Evolutionary conservation across 1,140 invertebrate genomes (phyloP), one percentile per base, ranked within the genome.

Genomic region (Euglossa dilemma): DNA sequence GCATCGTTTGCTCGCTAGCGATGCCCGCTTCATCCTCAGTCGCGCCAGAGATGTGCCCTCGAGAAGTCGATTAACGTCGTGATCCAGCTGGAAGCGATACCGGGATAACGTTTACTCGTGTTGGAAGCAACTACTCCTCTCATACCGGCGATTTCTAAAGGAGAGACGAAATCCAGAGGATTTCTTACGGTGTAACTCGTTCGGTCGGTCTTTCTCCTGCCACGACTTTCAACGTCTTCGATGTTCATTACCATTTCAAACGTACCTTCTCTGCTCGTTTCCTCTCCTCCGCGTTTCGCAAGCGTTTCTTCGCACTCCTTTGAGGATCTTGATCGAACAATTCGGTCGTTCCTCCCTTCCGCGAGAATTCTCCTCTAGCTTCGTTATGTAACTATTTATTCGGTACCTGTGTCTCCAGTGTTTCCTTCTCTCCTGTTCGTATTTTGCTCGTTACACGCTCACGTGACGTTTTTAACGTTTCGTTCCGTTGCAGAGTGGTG

Each of bases 21-120:
- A 90, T 85, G 85, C 76, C 84, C 70, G 81, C 75, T 73, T 72
- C 71, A 69, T 88, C 88, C 81, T 90, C 92, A 93, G 92, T 93
- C 90, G 85, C 79, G 85, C 81, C 84, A 85, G 89, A 91, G 92
- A 91, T 92, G 90, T 87, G 87, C 82, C 86, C 85, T 85, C 91
- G 92, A 74, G 87, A 88, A 76, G 87, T 88, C 80, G 81, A 89
- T 71, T 89, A 80, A 89, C 73, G 80, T 23, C 47, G 66, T 76
- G 56, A 88, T 83, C 66, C 77, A 56, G 57, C 86, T 88, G 86
- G 75, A 85, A 72, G 75, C 64, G 28, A 76, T 43, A 50, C 54
- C 57, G 18, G 0, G 45, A 45, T n/a, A 52, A 23, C 28, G 36
- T 43, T 59, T 25, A 23, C 28, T 73, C 70, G 70, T 25, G 59